Conservation (phyloP, 2,888 invertebrate species). For the Baccha elongata region DNA sequence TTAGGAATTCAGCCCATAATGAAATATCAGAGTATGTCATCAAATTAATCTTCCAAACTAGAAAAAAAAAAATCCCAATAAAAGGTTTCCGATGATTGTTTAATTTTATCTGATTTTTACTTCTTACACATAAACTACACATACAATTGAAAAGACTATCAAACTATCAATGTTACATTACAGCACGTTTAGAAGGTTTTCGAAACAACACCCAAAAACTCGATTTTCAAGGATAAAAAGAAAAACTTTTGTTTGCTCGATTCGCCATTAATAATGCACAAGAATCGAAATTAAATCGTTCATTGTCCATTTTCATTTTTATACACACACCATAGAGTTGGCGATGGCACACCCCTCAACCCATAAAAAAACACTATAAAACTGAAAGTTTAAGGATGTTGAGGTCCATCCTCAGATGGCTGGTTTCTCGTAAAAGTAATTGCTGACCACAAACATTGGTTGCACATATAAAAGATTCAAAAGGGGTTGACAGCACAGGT, state of each 20-base stretch:
- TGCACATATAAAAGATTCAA: slow-evolving; percentile 67
- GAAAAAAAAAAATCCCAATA: too few species aligned
- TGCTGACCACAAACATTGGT: slow-evolving; percentile 67
- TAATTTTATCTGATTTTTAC: too few species aligned
- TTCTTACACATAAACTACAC: too few species aligned
- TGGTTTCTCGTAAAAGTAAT: slow-evolving; percentile 59
- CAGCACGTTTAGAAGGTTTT: background rate
- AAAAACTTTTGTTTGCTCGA: slow-evolving; percentile 50
- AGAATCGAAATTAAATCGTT: slow-evolving; percentile 63
- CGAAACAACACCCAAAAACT: background rate
- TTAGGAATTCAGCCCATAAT: too few species aligned
- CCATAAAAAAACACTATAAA: slow-evolving; percentile 59
- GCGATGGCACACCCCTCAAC: slow-evolving; percentile 28
- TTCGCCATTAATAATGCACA: slow-evolving; percentile 60
- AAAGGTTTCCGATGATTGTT: too few species aligned
- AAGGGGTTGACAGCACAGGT: slow-evolving; percentile 30
- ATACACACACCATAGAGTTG: background rate
- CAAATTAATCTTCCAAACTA: too few species aligned
- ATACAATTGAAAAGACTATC: too few species aligned
- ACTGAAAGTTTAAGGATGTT: slow-evolving; percentile 44
- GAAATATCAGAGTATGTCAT: too few species aligned
- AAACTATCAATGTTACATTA: too few species aligned
- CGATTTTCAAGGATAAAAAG: background rate
- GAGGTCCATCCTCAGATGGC: slow-evolving; percentile 24
- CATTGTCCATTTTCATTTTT: slow-evolving; percentile 32